Evolutionary conservation across 2,797 vertebrate species (phyloP), one percentile per base, ranked within the genome.

Genomic region (Avahi laniger): DNA sequence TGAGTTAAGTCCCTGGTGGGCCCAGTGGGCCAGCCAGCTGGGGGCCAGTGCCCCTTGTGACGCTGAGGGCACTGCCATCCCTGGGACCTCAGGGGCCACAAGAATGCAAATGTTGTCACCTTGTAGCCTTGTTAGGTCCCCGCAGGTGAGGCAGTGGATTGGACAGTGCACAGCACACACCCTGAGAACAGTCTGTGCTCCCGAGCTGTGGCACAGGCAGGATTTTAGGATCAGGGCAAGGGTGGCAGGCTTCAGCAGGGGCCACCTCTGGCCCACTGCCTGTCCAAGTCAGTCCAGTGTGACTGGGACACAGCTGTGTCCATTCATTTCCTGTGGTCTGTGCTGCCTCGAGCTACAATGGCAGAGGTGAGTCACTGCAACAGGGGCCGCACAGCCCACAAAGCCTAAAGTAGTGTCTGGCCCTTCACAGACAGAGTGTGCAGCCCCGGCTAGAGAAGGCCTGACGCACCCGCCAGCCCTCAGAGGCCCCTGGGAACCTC

Each of bases 401-500:
- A 15, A 43, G n/a, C 79, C 57, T 17, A 20, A 3, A 11, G 4
- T 2, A 1, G 70, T 8, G 15, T 20, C 28, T 61, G 78, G 65
- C 76, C 28, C 67, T 54, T 20, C 13, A 7, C 50, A 38, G 35
- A 35, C 28, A 28, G 43, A 5, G 22, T 3, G 0, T 48, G 38
- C 38, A 20, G 81, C 52, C 38, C 61, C 46, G 38, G 63, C 11
- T 1, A 4, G 54, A 15, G 72, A 48, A 35, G 35, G 22, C 43
- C 3, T 4, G 30, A 6, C 2, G 0, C 6, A 7, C 43, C 41
- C 4, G 26, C 35, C 22, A 13, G 7, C 76, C 73, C 70, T 30
- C 11, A 0, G 1, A 76, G 43, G 30, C 4, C 59, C 75, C 43
- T 3, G 28, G 15, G 26, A 43, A 22, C 4, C 2, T 5, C 12